Conservation (phyloP, 2,797 vertebrate species). For the Petrocephalus sullivani region DNA sequence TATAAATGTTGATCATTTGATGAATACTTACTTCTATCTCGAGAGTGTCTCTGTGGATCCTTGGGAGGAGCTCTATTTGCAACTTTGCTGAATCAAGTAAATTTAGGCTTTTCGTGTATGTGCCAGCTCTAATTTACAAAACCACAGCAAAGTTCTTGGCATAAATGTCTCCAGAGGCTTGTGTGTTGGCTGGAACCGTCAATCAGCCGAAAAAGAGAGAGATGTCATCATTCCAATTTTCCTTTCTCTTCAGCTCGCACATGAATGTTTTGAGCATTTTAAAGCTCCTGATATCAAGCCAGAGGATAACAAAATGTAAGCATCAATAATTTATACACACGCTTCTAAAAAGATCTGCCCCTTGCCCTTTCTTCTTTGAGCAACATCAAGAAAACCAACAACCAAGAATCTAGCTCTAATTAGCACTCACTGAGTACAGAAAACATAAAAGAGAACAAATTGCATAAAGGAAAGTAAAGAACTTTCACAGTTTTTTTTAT, state of each 20-base stretch:
- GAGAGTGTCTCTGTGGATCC: constrained; percentile 34
- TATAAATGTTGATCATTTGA: constrained; percentile 81
- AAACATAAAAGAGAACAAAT: background rate
- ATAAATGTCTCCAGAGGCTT: constrained; percentile 64
- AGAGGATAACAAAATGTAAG: constrained; percentile 41
- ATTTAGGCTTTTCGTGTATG: constrained; percentile 73
- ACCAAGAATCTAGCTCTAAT: constrained; percentile 31
- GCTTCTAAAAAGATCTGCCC: constrained; percentile 33
- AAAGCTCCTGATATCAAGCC: constrained; percentile 38
- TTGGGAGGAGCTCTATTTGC: constrained; percentile 44
- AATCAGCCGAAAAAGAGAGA: constrained; percentile 62
- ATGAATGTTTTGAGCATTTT: constrained; percentile 64
- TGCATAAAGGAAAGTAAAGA: background rate
- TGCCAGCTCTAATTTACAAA: constrained; percentile 74
- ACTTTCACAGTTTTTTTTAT: background rate
- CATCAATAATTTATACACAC: constrained; percentile 43
- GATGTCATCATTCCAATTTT: constrained; percentile 64
- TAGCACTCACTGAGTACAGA: background rate
- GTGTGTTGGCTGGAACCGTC: constrained; percentile 66
- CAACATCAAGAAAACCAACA: constrained; percentile 33
- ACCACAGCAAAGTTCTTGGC: constrained; percentile 70
- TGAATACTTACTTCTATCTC: constrained; percentile 76
- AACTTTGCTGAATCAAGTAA: constrained; percentile 78
- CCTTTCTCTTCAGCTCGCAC: constrained; percentile 50
- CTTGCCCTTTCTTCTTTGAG: constrained; percentile 30